Base-by-base conservation (phyloP, 2,888 invertebrate species). In the Teinopalpus imperialis region DNA sequence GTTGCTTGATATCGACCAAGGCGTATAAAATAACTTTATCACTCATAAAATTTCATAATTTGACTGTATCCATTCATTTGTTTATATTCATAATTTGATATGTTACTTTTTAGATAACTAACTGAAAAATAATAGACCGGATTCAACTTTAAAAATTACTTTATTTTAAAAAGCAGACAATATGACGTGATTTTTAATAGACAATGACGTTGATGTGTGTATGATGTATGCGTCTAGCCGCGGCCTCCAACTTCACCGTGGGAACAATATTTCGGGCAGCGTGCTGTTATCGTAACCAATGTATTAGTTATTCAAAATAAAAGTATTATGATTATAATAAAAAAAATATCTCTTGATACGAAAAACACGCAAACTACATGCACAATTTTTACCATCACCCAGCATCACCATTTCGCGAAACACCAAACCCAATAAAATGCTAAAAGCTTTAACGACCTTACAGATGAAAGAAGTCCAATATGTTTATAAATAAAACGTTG, bases 111-210 rank as follows among this genome's bases (percentile, higher is more conserved):
- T n/a, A n/a, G n/a, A n/a, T n/a, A n/a, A n/a, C n/a, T n/a, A n/a
- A n/a, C n/a, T n/a, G n/a, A n/a, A n/a, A n/a, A n/a, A n/a, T n/a
- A n/a, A n/a, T n/a, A n/a, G n/a, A n/a, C n/a, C n/a, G n/a, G n/a
- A n/a, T n/a, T n/a, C n/a, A n/a, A n/a, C 3, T 36, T 30, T 23
- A 75, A 82, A 81, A 80, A 81, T 81, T 72, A 77, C 72, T 81
- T 85, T 81, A 74, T 79, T 80, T 7, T 81, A 80, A 81, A 85
- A 85, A 82, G 80, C 73, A 76, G 83, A 87, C 82, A 86, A 86
- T 85, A 82, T 87, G 86, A 86, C 81, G 81, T 74, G 85, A 86
- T 87, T 85, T 87, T 87, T 87, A 82, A 85, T 83, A 87, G 86
- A 87, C 87, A 86, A 82, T 81, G 78, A 82, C 81, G 77, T 81